Base-by-base conservation (phyloP, 1,140 invertebrate species). In the Nomia melanderi region DNA sequence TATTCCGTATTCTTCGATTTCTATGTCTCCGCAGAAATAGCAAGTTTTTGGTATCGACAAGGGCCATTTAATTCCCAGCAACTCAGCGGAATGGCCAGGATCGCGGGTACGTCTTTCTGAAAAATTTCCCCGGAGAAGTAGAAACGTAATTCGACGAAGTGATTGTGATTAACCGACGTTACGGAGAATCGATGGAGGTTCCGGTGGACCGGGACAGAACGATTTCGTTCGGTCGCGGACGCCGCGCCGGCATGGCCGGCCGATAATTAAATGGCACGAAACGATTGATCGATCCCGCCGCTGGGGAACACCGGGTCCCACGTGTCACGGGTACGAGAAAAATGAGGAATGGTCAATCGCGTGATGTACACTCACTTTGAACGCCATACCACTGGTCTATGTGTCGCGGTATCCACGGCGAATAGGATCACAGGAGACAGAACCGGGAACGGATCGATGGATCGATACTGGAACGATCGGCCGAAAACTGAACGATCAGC, bases 331-430 rank as follows among this genome's bases (percentile, higher is more conserved):
- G 14, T 14, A 20, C 6, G 64, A 44, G 4, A 59, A 71, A 77
- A 76, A 59, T 70, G 66, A 77, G 25, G 66, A 41, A 70, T 62
- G 33, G 56, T 73, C 65, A 64, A 60, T 74, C 64, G 27, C 44
- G 44, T 41, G 50, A 73, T 71, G 65, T 65, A 56, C 67, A 84
- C 83, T 84, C 81, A 84, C 83, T 83, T 80, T 73, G 41, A 71
- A 74, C 56, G 70, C 65, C 81, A 83, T 79, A 39, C 17, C 56
- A 54, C 39, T 23, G 54, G 60, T 53, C 12, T 72, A 33, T 53
- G 41, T 11, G 63, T 39, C 54, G 67, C 23, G 31, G n/a, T n/a
- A 17, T 1, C 17, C 47, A n/a, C 17, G 47, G n/a, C 5, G 20
- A 20, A 50, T 50, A 17, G n/a, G 20, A 50, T 29, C 11, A 4